Base-by-base conservation (phyloP, 2,797 vertebrate genomes). In the Fundulus diaphanus region DNA sequence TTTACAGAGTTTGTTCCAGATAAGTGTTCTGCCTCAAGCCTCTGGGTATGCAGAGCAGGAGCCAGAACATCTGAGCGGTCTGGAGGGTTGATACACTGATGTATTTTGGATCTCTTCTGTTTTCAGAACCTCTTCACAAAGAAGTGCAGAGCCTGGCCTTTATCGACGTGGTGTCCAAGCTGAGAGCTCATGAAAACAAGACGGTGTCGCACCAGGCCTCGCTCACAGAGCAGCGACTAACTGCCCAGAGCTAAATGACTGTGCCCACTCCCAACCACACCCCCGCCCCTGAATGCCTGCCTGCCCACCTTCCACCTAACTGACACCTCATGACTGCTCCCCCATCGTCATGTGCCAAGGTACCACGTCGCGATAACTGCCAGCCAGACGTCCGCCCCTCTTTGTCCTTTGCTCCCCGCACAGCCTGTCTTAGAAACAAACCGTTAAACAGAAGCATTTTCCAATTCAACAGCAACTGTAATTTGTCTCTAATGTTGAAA, bases 151-250 rank as follows among this genome's bases (percentile, higher is more conserved):
- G 93, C 90, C 91, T 99, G 96, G 95, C 96, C 0, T 98, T 99
- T 88, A 96, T 98, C 84, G 97, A 98, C 51, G 96, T 99, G 48
- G 88, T 99, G 79, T 97, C 97, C 78, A 97, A 96, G 91, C 97
- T 99, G 82, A 95, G 98, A 80, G 96, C 96, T 80, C 98, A 99
- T 0, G 98, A 99, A 90, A 99, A 99, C 96, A 99, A 99, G 94
- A 98, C 96, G 57, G 98, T 99, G 40, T 97, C 98, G 29, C 98
- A 99, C 77, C 98, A 99, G 96, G 98, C 98, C 65, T 99, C 95
- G 44, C 95, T 99, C 86, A 99, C 98, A 81, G 98, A 99, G 97
- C 98, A 99, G 95, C 97, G 97, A 92, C 95, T 99, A 78, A 96
- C 96, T 1, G 97, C 97, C 83, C 96, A 97, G 93, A 99, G 98